phyloP scores from a whole-genome alignment of 2,888 invertebrate genomes.

The Dicyrtomina minuta region DNA sequence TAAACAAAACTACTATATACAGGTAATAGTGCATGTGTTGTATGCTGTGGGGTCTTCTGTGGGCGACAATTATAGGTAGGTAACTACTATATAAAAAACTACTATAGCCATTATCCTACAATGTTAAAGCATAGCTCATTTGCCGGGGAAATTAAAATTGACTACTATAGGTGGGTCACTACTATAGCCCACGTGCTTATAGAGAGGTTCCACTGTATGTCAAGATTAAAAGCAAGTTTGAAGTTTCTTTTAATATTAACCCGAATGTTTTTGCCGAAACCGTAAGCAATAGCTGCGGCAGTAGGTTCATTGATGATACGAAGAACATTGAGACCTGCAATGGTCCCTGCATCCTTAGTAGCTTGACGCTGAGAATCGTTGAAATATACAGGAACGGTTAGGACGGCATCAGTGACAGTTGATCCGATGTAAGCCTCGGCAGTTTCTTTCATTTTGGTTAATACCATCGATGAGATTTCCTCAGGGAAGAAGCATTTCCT shows the following conservation, averaged over 20 bases:
- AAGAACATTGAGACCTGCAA: conserved; percentile 81
- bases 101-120: too few relatives aligned
- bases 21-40: too few relatives aligned
- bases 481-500: conserved; percentile 65
- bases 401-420: conserved; percentile 74
- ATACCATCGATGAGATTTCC: conserved; percentile 66
- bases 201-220: too few relatives aligned
- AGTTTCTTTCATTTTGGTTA: conserved; percentile 90
- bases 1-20: too few relatives aligned
- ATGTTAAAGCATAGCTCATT: too few relatives aligned
- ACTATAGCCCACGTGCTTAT: too few relatives aligned
- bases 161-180: too few relatives aligned
- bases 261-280: conserved; percentile 63
- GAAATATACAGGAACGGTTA: conserved; percentile 80
- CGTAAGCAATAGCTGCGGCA: conserved; percentile 83
- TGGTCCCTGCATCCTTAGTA: conserved; percentile 79
- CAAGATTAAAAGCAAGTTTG: not conserved
- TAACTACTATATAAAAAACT: too few relatives aligned
- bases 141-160: too few relatives aligned
- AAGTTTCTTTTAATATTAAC: conserved; percentile 14
- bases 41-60: too few relatives aligned
- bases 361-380: conserved; percentile 69
- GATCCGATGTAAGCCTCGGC: conserved; percentile 85
- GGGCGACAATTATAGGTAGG: too few relatives aligned
- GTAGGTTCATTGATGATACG: conserved; percentile 90